A percentile compares a stretch with the other conserved stretches of the same genome.
phyloP scores from a whole-genome alignment of 2,888 invertebrate genomes.

The Keiferia lycopersicella region DNA sequence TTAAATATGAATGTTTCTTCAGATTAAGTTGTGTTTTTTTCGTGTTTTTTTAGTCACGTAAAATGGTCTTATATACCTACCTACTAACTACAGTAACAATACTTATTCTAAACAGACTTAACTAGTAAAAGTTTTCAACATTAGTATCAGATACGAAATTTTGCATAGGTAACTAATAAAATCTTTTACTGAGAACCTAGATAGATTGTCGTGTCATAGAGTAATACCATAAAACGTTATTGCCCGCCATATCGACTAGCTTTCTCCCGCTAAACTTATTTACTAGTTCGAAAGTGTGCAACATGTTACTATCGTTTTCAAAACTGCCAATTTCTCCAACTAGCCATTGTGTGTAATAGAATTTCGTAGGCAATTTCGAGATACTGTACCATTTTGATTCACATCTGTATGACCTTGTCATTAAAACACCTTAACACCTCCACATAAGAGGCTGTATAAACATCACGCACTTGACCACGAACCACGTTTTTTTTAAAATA shows the following conservation, averaged over 20 bases:
- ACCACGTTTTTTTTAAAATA: neutral
- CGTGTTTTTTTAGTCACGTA: too few relatives aligned
- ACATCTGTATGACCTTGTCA: constrained; percentile 5
- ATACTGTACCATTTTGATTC: constrained; percentile 6
- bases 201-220: constrained; percentile 12
- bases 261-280: constrained; percentile 18
- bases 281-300: constrained; percentile 19
- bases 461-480: constrained; percentile 17
- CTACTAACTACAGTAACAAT: too few relatives aligned
- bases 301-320: constrained; percentile 1
- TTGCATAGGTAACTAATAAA: too few relatives aligned
- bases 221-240: constrained; percentile 19
- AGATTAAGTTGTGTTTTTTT: too few relatives aligned
- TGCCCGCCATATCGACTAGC: constrained; percentile 11
- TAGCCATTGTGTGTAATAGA: neutral
- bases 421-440: constrained; percentile 17
- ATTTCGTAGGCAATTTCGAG: neutral
- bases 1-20: too few relatives aligned
- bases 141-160: too few relatives aligned
- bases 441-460: constrained; percentile 18
- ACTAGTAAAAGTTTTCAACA: too few relatives aligned
- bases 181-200: neutral
- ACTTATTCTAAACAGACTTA: too few relatives aligned
- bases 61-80: too few relatives aligned
- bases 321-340: neutral